Conservation (phyloP, 1,140 invertebrate species). For the Caerostris extrusa region DNA sequence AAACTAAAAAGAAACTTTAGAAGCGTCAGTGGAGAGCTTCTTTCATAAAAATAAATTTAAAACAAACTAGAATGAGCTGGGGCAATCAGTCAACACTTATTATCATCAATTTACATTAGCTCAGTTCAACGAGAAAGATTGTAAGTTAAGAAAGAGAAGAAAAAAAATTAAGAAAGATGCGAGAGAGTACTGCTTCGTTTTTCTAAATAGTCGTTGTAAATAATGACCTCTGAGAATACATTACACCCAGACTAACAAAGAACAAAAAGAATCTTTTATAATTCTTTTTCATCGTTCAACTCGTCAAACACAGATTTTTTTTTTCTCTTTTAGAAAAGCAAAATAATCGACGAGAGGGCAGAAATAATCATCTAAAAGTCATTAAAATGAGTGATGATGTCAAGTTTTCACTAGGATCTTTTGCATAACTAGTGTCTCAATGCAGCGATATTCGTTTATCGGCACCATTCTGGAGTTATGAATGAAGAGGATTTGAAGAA, state of each 20-base stretch:
- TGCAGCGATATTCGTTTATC: constrained; percentile 33
- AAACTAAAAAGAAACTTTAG: background rate
- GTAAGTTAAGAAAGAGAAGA: background rate
- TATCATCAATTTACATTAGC: constrained; percentile 58
- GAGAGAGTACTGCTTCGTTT: background rate
- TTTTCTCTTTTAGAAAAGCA: constrained; percentile 6
- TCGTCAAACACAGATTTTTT: constrained; percentile 38
- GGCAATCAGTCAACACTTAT: constrained; percentile 58
- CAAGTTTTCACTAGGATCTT: constrained; percentile 39
- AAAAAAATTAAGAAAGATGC: background rate
- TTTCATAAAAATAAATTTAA: constrained; percentile 2
- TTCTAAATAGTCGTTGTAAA: constrained; percentile 55
- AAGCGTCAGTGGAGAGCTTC: background rate
- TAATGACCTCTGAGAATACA: constrained; percentile 52
- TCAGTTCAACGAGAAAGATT: constrained; percentile 44
- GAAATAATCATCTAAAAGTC: constrained; percentile 73
- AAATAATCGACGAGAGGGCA: constrained; percentile 61
- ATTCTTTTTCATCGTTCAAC: constrained; percentile 26
- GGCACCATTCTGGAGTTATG: constrained; percentile 34
- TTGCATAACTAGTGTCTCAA: constrained; percentile 38
- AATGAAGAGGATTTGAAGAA: constrained; percentile 59
- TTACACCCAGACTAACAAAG: constrained; percentile 48
- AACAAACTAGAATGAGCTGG: background rate
- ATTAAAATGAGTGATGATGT: constrained; percentile 71
- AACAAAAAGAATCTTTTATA: constrained; percentile 51